Evolutionary conservation across 2,113 vertebrate species (phyloP).

Genomic region (Bubalus kerabau): DNA sequence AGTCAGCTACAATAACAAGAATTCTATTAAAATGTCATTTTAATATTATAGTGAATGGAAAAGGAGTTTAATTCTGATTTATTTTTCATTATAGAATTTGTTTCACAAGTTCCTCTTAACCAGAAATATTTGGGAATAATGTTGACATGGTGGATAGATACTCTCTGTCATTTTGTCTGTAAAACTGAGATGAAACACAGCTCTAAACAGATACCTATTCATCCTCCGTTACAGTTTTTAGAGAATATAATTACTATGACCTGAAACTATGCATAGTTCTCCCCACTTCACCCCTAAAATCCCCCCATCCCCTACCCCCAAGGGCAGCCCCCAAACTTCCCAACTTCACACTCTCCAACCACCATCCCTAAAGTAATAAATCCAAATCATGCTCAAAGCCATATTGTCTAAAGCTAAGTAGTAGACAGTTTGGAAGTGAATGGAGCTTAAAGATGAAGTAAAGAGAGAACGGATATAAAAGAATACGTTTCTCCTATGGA

Average conservation of each 20-base stretch:
- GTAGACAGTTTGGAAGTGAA: not conserved
- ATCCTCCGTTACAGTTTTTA: not conserved
- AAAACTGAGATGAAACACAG: slow-evolving; percentile 35
- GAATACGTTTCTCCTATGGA: not conserved
- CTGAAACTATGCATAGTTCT: not conserved
- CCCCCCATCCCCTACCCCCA: not conserved
- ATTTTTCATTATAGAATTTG: slow-evolving; percentile 33
- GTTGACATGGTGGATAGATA: not conserved
- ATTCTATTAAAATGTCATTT: slow-evolving; percentile 33
- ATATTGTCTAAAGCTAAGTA: not conserved
- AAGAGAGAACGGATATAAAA: not conserved
- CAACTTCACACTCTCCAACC: not conserved
- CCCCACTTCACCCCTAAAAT: not conserved
- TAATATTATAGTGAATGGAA: slow-evolving; percentile 24
- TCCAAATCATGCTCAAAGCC: not conserved
- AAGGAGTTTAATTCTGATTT: not conserved
- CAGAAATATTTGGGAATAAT: slow-evolving; percentile 4
- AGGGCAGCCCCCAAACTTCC: not conserved
- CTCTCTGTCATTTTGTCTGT: slow-evolving; percentile 13
- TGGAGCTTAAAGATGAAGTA: not conserved
- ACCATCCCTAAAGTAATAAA: not conserved
- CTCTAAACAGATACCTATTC: not conserved
- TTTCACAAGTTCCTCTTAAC: slow-evolving; percentile 15
- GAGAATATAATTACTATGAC: slow-evolving; percentile 1
- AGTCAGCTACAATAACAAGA: slow-evolving; percentile 37